phyloP scores from a whole-genome alignment of 2,797 vertebrate genomes.

The Fistularia commersonii region DNA sequence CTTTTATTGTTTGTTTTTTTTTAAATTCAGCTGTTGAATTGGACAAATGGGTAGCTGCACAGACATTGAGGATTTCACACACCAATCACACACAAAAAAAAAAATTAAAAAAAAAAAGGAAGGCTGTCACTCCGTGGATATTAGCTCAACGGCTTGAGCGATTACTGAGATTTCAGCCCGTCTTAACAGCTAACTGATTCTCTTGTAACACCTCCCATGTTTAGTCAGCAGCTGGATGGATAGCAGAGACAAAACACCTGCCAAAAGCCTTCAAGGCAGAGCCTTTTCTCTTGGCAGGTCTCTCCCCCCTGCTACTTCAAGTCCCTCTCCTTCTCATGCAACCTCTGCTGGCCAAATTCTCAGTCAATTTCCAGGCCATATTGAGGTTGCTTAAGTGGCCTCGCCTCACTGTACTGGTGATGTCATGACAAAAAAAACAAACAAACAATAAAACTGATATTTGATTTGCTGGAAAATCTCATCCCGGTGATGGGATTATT shows the following conservation, averaged over 20 bases:
- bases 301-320: conserved; percentile 56
- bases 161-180: conserved; percentile 34
- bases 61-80: no score
- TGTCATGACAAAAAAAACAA: conserved; percentile 60
- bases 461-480: conserved; percentile 67
- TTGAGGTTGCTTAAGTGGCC: conserved; percentile 46
- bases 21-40: no score
- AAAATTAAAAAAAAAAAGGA: not conserved
- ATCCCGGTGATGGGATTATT: no score
- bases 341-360: conserved; percentile 45
- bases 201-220: conserved; percentile 51
- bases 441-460: conserved; percentile 56
- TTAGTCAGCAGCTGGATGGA: conserved; percentile 64
- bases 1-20: no score
- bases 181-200: conserved; percentile 46
- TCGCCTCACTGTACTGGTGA: conserved; percentile 27
- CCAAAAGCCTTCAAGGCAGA: conserved; percentile 61
- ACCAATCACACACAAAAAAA: no score
- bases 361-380: conserved; percentile 58
- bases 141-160: conserved; percentile 22
- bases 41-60: no score
- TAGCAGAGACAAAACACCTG: conserved; percentile 65
- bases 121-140: conserved; percentile 13
- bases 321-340: conserved; percentile 63
- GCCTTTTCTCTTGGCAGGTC: conserved; percentile 58